Evolutionary conservation across 2,888 invertebrate genomes (phyloP).

Genomic region (Barypeithes pellucidus): DNA sequence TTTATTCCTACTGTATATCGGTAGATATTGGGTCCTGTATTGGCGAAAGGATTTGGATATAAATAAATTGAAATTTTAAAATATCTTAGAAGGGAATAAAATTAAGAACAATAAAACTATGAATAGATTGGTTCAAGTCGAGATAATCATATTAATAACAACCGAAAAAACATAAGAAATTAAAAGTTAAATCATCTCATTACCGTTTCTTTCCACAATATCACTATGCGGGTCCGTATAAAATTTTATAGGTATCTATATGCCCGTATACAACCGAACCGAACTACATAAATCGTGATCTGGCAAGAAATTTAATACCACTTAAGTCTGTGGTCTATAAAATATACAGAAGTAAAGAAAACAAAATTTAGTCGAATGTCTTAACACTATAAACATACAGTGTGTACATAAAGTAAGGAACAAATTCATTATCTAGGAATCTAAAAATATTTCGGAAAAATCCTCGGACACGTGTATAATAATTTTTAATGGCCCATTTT

Average conservation of each 20-base stretch:
- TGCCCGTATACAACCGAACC: constrained; percentile 27
- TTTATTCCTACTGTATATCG: too few relatives aligned
- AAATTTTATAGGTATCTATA: constrained; percentile 13
- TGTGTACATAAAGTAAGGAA: too few relatives aligned
- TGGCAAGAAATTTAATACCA: constrained; percentile 29
- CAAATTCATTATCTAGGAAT: too few relatives aligned
- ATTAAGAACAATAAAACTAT: background rate
- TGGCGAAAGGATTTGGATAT: too few relatives aligned
- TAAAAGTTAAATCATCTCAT: constrained; percentile 1
- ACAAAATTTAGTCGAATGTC: background rate
- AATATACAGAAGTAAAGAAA: background rate
- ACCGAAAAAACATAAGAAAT: constrained; percentile 7
- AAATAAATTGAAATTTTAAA: too few relatives aligned
- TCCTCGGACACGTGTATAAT: too few relatives aligned
- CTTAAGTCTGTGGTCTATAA: constrained; percentile 19
- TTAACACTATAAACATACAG: background rate
- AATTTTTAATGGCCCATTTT: too few relatives aligned
- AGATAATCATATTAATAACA: constrained; percentile 3
- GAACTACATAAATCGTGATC: constrained; percentile 18
- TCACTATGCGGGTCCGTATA: constrained; percentile 32
- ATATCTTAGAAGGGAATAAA: too few relatives aligned
- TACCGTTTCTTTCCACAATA: constrained; percentile 13
- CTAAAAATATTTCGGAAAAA: too few relatives aligned
- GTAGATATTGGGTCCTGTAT: too few relatives aligned
- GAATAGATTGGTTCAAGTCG: background rate